Conservation (phyloP, 2,113 vertebrate genomes). For the Semnornis frantzii region DNA sequence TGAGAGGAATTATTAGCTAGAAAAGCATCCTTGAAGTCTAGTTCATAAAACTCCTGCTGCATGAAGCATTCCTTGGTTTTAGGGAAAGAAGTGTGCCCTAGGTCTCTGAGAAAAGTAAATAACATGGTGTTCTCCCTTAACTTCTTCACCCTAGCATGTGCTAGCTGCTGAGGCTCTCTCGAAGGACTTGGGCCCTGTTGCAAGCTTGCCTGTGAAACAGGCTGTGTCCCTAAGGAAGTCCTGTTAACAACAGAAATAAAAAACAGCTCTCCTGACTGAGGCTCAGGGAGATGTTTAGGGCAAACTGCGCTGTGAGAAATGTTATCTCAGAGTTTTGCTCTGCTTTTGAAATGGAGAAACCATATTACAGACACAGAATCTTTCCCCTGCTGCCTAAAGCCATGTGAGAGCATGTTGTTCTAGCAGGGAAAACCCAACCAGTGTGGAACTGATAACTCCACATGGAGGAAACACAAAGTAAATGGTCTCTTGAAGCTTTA, state of each 20-base stretch:
- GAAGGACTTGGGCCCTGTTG: neutral
- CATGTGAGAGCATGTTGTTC: neutral
- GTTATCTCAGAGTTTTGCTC: neutral
- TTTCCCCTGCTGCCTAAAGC: neutral
- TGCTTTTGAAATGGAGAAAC: neutral
- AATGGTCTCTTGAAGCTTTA: neutral
- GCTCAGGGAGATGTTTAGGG: neutral
- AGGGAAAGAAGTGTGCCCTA: neutral
- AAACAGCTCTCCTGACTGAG: neutral
- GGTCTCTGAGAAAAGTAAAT: neutral
- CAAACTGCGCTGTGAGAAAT: neutral
- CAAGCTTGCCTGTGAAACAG: neutral
- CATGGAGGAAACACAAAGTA: neutral
- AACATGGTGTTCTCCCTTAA: neutral
- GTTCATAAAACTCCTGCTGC: neutral
- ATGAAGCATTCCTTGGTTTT: neutral
- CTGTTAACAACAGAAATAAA: neutral
- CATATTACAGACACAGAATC: neutral
- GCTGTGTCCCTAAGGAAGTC: neutral
- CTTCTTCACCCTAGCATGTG: neutral
- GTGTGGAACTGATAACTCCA: neutral
- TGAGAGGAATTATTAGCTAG: neutral
- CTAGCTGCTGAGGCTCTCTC: neutral
- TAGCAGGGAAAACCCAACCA: neutral
- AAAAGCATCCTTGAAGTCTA: neutral